These are phyloP conservation scores for Trisateles emortualis DNA, from an alignment of 2,888 invertebrate species.

Conservation along the genomic window DNA sequence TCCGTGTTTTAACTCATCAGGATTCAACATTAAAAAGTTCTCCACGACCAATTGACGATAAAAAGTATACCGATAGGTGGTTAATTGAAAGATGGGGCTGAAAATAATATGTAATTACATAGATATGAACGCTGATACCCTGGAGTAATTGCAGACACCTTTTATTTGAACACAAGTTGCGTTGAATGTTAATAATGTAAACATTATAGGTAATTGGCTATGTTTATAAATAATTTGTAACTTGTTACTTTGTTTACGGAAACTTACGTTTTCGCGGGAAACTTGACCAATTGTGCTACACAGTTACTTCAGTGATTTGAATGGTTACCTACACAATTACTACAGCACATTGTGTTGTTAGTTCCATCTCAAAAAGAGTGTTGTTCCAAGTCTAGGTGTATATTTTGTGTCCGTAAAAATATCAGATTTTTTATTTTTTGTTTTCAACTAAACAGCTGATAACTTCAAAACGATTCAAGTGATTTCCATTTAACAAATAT, in stretches of 20 bases:
- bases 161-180: conserved; percentile 35
- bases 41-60: not conserved
- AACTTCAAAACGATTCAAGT: too few species aligned
- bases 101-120: conserved; percentile 31
- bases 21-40: not conserved
- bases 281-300: not conserved
- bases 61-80: conserved; percentile 28
- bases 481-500: too few species aligned
- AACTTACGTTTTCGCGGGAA: not conserved
- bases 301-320: too few species aligned
- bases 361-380: too few species aligned
- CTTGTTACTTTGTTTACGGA: not conserved
- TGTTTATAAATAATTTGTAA: not conserved
- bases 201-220: not conserved
- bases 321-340: too few species aligned
- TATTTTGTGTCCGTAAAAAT: too few species aligned
- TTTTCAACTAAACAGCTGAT: too few species aligned
- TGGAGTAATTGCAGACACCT: conserved; percentile 62
- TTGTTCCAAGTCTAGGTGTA: too few species aligned
- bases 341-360: too few species aligned
- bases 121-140: conserved; percentile 28
- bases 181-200: not conserved
- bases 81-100: conserved; percentile 39
- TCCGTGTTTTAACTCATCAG: not conserved
- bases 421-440: too few species aligned